Conservation (phyloP, 1,140 invertebrate genomes). For the Cataglyphis hispanica region DNA sequence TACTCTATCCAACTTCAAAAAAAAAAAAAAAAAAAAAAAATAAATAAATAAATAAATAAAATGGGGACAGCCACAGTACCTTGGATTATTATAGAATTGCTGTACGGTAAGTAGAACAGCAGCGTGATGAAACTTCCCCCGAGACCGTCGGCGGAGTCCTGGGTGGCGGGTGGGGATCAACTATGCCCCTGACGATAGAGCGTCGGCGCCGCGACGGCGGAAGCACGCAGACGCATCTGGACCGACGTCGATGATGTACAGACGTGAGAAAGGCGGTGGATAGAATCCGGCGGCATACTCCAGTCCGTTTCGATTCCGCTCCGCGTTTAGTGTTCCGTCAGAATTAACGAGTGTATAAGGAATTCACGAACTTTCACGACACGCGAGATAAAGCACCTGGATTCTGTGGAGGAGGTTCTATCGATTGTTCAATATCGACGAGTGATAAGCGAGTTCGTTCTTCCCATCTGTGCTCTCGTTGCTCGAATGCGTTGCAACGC, state of each 20-base stretch:
- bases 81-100: neutral
- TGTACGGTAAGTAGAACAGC: neutral
- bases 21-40: no score
- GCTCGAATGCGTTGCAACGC: neutral
- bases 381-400: neutral
- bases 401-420: neutral
- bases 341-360: neutral
- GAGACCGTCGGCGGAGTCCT: constrained; percentile 58
- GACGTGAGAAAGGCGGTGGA: constrained; percentile 8
- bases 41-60: no score
- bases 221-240: constrained; percentile 76
- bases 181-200: constrained; percentile 54
- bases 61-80: neutral
- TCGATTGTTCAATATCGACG: constrained; percentile 33
- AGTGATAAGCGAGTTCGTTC: constrained; percentile 34
- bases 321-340: neutral
- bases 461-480: neutral
- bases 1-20: neutral
- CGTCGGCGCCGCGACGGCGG: constrained; percentile 71
- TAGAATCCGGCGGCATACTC: neutral
- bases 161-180: constrained; percentile 59
- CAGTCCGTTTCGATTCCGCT: neutral
- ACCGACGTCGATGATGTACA: constrained; percentile 56
- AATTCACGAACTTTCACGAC: neutral
- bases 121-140: constrained; percentile 52